Evolutionary conservation across 2,888 invertebrate species (phyloP), one percentile per base, ranked within the genome.

Genomic region (Lithophane leautieri): DNA sequence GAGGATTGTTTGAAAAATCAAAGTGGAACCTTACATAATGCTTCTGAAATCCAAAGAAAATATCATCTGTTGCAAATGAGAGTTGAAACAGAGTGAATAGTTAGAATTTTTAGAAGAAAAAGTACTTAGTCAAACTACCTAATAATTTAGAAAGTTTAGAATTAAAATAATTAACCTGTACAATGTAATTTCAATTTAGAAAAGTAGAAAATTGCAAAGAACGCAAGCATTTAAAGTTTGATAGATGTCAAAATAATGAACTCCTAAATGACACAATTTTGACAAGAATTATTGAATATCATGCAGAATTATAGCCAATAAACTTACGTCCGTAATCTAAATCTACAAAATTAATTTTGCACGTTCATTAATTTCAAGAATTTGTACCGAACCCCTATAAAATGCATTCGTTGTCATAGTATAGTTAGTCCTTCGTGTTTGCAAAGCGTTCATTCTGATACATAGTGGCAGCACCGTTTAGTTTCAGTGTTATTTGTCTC

Each of bases 1-100:
- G 78, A 90, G 81, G 81, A 89, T 90, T 89, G 86, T 85, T 89
- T 89, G 85, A 91, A 91, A 90, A 91, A 92, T 92, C 85, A 91
- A 92, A 92, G 85, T 90, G 87, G 86, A 93, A 91, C 90, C 94
- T 94, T 94, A 94, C 93, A 92, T 93, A 92, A 93, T 94, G 89
- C 88, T 87, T 94, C 92, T 92, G 91, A 93, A 91, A 93, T 94
- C 93, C 94, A 94, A 94, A 94, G 91, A 93, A 93, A 92, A 86
- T 89, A 86, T 92, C 91, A 92, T 94, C 93, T 93, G 93, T 93
- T 93, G 94, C 92, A 94, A 92, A 94, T 94, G 93, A 92, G 91
- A 94, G 90, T 94, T 92, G 92, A 93, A 94, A 93, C 91, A 94
- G 91, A 93, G 91, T 91, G 90, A 92, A 90, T 89, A 92, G 90